Evolutionary conservation across 2,888 invertebrate species (phyloP).

Genomic region (Pristionchus entomophagus): DNA sequence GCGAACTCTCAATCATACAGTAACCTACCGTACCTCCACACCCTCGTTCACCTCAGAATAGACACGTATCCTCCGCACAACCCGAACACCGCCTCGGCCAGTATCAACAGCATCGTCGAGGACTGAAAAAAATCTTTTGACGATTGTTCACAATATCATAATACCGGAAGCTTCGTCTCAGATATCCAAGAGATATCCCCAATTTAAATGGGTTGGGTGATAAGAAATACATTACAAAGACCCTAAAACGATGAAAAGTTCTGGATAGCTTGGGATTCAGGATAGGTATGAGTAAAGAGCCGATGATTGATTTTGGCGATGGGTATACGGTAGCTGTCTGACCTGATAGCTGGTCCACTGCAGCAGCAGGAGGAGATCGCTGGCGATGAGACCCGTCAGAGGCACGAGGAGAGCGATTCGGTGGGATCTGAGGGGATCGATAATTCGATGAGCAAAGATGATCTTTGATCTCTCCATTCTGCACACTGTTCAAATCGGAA

Average conservation of each 20-base stretch:
- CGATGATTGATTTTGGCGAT: too few species aligned
- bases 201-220: too few species aligned
- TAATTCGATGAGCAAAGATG: not conserved
- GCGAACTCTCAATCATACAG: too few species aligned
- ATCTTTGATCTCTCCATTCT: too few species aligned
- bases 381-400: constrained; percentile 45
- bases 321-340: not conserved
- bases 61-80: constrained; percentile 51
- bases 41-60: constrained; percentile 41
- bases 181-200: too few species aligned
- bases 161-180: too few species aligned
- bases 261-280: too few species aligned
- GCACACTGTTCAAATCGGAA: too few species aligned
- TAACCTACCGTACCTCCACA: too few species aligned
- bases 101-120: constrained; percentile 48
- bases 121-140: constrained; percentile 36
- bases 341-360: constrained; percentile 40
- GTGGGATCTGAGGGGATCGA: constrained; percentile 18
- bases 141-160: not conserved
- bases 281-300: too few species aligned
- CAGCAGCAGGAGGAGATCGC: constrained; percentile 43
- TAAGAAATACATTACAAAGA: too few species aligned
- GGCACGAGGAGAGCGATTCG: constrained; percentile 51
- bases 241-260: too few species aligned
- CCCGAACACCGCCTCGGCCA: constrained; percentile 51